Evolutionary conservation across 2,888 invertebrate genomes (phyloP).

Genomic region (Neoascia interrupta): DNA sequence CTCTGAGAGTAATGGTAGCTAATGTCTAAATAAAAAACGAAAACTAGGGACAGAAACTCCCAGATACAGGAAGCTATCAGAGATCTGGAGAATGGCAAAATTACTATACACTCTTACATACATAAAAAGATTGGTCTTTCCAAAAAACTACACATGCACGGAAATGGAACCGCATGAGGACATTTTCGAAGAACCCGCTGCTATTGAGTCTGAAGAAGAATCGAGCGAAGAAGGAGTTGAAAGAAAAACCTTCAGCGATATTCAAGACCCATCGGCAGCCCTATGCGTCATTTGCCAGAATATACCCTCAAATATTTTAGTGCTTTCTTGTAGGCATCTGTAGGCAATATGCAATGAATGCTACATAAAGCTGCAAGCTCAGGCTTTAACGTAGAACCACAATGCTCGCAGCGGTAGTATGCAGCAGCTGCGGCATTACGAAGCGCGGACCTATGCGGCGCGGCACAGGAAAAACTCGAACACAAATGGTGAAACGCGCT

Average conservation of each 20-base stretch:
- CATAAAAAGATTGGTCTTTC: not conserved
- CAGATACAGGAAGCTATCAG: not conserved
- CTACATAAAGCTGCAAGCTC: constrained; percentile 2
- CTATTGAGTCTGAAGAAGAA: not conserved
- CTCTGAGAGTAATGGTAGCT: not conserved
- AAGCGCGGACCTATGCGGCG: no score
- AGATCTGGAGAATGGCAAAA: not conserved
- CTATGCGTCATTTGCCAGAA: not conserved
- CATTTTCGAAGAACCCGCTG: constrained; percentile 3
- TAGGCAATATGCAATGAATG: constrained; percentile 2
- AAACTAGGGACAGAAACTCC: not conserved
- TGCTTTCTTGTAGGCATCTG: not conserved
- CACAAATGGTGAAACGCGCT: no score
- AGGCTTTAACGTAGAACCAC: no score
- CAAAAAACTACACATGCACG: not conserved
- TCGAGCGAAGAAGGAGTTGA: no score
- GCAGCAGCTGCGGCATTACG: no score
- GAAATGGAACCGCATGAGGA: not conserved
- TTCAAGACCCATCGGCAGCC: not conserved
- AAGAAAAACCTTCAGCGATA: no score
- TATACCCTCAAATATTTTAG: not conserved
- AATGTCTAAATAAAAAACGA: not conserved
- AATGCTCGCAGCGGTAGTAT: no score
- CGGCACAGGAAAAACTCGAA: no score
- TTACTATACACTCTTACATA: not conserved